Evolutionary conservation across 2,797 vertebrate species (phyloP).

Genomic region (Vireo griseus): DNA sequence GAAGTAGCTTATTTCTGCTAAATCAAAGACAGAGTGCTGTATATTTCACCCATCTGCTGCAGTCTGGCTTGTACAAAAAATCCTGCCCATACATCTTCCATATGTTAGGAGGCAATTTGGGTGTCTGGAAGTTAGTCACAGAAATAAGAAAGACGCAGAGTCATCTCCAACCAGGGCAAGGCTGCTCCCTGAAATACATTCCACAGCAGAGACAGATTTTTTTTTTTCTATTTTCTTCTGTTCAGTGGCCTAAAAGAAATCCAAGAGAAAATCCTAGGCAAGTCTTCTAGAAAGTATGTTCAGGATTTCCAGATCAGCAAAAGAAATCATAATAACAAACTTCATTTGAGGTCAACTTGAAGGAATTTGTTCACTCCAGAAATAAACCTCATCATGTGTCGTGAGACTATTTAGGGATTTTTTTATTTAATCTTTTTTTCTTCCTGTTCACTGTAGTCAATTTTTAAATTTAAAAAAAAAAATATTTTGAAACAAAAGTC

Average conservation of each 20-base stretch:
- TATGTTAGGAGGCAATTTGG: conserved; percentile 3
- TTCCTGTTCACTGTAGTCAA: neutral
- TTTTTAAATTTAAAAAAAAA: neutral
- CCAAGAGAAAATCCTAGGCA: neutral
- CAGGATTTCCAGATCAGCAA: neutral
- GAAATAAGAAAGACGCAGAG: neutral
- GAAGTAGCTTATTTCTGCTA: conserved; percentile 1
- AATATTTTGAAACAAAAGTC: neutral
- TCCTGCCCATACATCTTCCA: neutral
- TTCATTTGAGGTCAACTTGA: neutral
- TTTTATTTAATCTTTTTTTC: neutral
- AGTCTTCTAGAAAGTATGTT: neutral
- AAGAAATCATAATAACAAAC: neutral
- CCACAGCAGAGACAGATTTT: neutral
- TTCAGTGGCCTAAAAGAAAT: neutral
- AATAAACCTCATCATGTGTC: neutral
- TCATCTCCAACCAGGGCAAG: neutral
- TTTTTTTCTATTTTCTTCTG: neutral
- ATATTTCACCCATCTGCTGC: conserved; percentile 12
- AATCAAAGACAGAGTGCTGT: conserved; percentile 11
- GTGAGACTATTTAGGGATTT: neutral
- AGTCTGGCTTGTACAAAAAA: conserved; percentile 1
- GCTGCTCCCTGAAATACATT: neutral
- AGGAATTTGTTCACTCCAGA: neutral
- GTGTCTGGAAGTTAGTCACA: conserved; percentile 7